phyloP scores from a whole-genome alignment of 1,140 invertebrate genomes.

The Lanistes nyassanus region DNA sequence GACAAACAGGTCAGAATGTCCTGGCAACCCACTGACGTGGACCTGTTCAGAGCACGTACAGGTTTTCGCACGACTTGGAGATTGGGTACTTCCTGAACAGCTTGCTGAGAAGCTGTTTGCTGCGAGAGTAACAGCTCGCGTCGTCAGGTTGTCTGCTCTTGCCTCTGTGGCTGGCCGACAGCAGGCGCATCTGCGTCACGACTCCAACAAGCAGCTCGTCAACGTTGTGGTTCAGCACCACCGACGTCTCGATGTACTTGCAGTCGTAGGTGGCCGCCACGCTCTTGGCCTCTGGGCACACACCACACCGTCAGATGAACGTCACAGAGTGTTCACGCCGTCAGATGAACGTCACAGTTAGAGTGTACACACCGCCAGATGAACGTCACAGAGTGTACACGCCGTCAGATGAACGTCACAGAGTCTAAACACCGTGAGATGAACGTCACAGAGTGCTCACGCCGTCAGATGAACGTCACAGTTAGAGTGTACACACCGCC shows the following conservation, averaged over 20 bases:
- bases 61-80: constrained; percentile 47
- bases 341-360: background rate
- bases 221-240: constrained; percentile 82
- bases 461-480: too few species aligned
- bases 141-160: constrained; percentile 25
- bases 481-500: too few species aligned
- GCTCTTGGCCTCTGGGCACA: constrained; percentile 50
- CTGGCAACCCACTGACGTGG: too few species aligned
- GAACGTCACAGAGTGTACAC: too few species aligned
- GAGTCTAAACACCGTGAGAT: too few species aligned
- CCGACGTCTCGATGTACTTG: constrained; percentile 85
- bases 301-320: background rate
- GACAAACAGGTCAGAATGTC: too few species aligned
- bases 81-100: constrained; percentile 41
- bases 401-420: too few species aligned
- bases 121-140: constrained; percentile 35
- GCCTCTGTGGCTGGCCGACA: constrained; percentile 59
- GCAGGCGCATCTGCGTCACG: constrained; percentile 59
- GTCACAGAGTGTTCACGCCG: background rate
- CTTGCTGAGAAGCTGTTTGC: constrained; percentile 39
- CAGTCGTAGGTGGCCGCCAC: constrained; percentile 77
- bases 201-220: constrained; percentile 77
- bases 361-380: too few species aligned
- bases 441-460: too few species aligned
- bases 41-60: constrained; percentile 35